Evolutionary conservation across 1,140 invertebrate genomes (phyloP), one percentile per base, ranked within the genome.

Genomic region (Zaprionus inermis): DNA sequence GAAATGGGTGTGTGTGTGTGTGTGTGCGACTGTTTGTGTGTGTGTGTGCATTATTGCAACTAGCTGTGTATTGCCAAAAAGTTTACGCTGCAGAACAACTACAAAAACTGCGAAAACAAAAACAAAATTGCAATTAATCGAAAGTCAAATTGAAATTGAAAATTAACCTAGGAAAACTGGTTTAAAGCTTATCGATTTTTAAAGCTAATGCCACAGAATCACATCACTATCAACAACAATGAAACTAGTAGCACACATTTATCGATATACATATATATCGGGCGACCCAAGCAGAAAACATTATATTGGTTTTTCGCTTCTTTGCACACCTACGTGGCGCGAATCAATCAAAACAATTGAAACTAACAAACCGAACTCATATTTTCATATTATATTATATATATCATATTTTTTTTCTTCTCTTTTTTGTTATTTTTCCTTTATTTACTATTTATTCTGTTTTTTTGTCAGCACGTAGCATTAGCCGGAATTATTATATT

Each of bases 221-320:
- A n/a, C n/a, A n/a, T n/a, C n/a, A n/a, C n/a, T n/a, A n/a, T n/a
- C n/a, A n/a, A n/a, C n/a, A n/a, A n/a, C n/a, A n/a, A n/a, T n/a
- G n/a, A n/a, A n/a, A n/a, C n/a, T n/a, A n/a, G n/a, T n/a, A n/a
- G n/a, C n/a, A n/a, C n/a, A n/a, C n/a, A n/a, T n/a, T n/a, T n/a
- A 28, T 28, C 24, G 24, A 28, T 28, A 28, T 28, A 5, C 24
- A 28, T 28, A 5, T 2, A 5, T 28, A 5, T 1, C 3, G 5
- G 24, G 24, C 24, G 5, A 28, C 24, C 0, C 79, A 84, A 83
- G 81, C 79, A 73, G 57, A 83, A 84, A 83, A 84, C 69, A 84
- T 79, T 83, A 76, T 81, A 24, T 73, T 51, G 54, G 14, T 24
- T 55, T 20, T 36, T 36, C 18, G 52, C n/a, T n/a, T n/a, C n/a